Conservation (phyloP, 2,113 vertebrate species). For the Festucalex cinctus region DNA sequence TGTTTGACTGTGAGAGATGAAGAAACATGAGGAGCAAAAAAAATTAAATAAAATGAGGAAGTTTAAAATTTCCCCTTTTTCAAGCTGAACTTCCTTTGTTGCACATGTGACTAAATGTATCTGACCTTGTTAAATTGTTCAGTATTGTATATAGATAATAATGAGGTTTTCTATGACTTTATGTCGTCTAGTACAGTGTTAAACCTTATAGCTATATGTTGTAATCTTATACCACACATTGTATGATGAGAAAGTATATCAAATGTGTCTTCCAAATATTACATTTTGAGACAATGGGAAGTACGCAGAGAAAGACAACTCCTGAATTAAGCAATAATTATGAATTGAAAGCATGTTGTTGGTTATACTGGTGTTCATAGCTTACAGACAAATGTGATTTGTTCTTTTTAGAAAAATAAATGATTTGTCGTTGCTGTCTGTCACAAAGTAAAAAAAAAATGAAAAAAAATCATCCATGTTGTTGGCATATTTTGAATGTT, state of each 20-base stretch:
- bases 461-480: background rate
- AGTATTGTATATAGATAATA: background rate
- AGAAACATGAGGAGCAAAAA: constrained; percentile 17
- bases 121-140: background rate
- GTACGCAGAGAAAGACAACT: background rate
- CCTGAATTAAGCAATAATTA: background rate
- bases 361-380: background rate
- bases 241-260: background rate
- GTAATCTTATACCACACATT: background rate
- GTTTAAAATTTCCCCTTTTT: background rate
- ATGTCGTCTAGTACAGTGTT: background rate
- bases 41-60: constrained; percentile 20
- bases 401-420: background rate
- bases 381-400: background rate
- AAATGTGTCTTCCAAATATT: background rate
- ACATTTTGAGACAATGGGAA: background rate
- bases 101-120: background rate
- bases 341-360: background rate
- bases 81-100: background rate
- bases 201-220: too few relatives aligned
- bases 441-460: background rate
- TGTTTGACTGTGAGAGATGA: background rate
- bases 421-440: background rate
- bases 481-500: background rate
- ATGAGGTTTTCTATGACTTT: constrained; percentile 4